Base-by-base conservation (phyloP, 2,113 vertebrate genomes). In the Isurus oxyrinchus region DNA sequence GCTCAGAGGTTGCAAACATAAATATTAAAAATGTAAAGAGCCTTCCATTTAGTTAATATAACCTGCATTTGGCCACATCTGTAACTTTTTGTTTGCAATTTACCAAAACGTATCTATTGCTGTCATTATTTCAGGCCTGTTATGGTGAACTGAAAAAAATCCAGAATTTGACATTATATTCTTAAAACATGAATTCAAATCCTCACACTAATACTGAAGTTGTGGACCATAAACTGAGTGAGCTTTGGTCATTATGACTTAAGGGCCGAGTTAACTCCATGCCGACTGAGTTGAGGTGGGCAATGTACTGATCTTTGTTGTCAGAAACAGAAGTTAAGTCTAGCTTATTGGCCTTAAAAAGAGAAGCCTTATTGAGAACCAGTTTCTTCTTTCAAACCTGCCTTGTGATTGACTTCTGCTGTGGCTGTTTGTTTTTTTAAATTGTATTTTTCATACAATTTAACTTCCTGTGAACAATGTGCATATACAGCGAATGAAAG, bases 151-250 rank as follows among this genome's bases (percentile, higher is more conserved):
- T 57, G 31, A 57, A 55, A 55, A 49, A 3, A 57, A 49, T 53
- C 23, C 55, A 91, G 57, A 40, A 63, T 35, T 40, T 63, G n/a
- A 63, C n/a, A 94, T 93, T 93, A 40, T 93, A 93, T 94, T 94
- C 59, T 19, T 44, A 84, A 63, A 93, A 23, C 5, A 94, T 91
- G 11, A 61, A n/a, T 40, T 94, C 16, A 13, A 40, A n/a, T n/a
- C 31, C 16, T 1, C 88, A 59, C 16, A n/a, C 31, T 35, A 93
- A 93, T 61, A 13, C 88, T 93, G 57, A 61, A 6, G 5, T 59
- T n/a, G 57, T 93, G 13, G 79, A 61, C 59, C 35, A 19, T 14
- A 40, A 59, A 1, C n/a, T 63, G 90, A 8, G 35, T 35, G 61
- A 6, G 27, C 19, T 59, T 25, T 61, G 55, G 35, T 40, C 35